Evolutionary conservation across 2,888 invertebrate species (phyloP).

Genomic region (Cataglyphis altisquamis): DNA sequence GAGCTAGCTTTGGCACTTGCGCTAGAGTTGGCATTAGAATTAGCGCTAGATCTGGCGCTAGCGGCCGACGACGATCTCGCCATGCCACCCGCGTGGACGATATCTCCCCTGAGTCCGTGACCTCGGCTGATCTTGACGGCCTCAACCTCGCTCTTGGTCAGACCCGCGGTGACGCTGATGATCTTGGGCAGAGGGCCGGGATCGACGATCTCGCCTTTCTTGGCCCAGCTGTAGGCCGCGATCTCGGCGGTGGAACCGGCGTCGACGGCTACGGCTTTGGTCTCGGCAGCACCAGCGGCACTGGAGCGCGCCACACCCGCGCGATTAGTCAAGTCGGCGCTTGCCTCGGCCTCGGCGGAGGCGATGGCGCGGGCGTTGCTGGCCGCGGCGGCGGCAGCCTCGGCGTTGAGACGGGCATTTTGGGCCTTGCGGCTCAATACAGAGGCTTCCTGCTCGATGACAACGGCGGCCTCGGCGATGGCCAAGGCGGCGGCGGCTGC

Average conservation of each 20-base stretch:
- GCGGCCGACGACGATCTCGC: not conserved
- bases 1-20: not conserved
- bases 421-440: not conserved
- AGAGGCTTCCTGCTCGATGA: not conserved
- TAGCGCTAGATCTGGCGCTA: not conserved
- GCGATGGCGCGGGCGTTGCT: conserved; percentile 34
- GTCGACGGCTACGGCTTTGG: conserved; percentile 23
- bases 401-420: not conserved
- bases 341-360: conserved; percentile 36
- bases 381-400: conserved; percentile 22
- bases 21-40: not conserved
- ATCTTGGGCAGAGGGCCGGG: not conserved
- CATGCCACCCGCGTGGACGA: not conserved
- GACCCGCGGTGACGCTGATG: not conserved
- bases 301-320: conserved; percentile 50
- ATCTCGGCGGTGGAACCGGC: conserved; percentile 49
- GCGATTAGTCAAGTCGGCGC: conserved; percentile 19
- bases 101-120: not conserved
- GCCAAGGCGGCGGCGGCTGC: conserved; percentile 1
- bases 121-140: not conserved
- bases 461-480: conserved; percentile 11
- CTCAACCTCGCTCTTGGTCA: not conserved
- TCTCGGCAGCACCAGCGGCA: conserved; percentile 43
- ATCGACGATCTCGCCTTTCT: conserved; percentile 14
- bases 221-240: conserved; percentile 24